A percentile compares a stretch with the other conserved stretches of the same genome.
Conservation (phyloP, 2,888 invertebrate genomes). For the Scaptomyza cyrtandrae region DNA sequence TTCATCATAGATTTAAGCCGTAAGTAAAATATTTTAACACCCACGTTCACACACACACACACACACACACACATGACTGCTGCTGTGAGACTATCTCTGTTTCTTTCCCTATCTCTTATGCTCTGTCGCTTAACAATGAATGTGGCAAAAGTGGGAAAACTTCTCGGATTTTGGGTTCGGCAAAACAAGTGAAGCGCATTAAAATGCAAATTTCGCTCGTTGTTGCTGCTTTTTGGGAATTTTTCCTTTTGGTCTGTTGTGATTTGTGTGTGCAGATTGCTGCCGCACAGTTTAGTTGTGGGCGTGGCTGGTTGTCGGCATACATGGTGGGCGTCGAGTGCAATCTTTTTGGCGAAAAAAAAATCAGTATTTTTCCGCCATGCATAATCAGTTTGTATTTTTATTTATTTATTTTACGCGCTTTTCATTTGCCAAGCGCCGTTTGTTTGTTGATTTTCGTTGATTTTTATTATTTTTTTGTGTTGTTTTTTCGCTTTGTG, state of each 20-base stretch:
- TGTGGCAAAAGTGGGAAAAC: slow-evolving; percentile 43
- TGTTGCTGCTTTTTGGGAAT: slow-evolving; percentile 25
- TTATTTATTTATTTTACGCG: slow-evolving; percentile 80
- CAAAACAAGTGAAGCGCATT: slow-evolving; percentile 79
- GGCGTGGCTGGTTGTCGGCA: slow-evolving; percentile 59
- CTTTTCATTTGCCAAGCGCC: slow-evolving; percentile 65
- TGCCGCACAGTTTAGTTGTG: slow-evolving; percentile 69
- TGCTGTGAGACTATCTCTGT: slow-evolving; percentile 9
- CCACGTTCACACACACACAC: slow-evolving; percentile 3
- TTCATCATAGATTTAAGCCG: slow-evolving; percentile 34
- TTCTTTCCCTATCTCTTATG: not conserved
- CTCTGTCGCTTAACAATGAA: slow-evolving; percentile 15
- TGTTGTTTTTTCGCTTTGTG: slow-evolving; percentile 51
- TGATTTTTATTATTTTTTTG: slow-evolving; percentile 38
- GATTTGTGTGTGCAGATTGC: slow-evolving; percentile 68
- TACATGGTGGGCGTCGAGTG: slow-evolving; percentile 42
- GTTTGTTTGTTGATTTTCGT: slow-evolving; percentile 52
- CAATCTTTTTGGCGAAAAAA: slow-evolving; percentile 41
- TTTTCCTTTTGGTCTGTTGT: slow-evolving; percentile 42
- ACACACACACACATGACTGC: slow-evolving; percentile 1
- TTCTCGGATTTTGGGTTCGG: slow-evolving; percentile 40
- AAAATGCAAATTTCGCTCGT: slow-evolving; percentile 75
- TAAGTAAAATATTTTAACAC: slow-evolving; percentile 39
- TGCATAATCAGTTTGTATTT: slow-evolving; percentile 78
- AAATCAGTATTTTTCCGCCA: slow-evolving; percentile 75